These are phyloP conservation scores for Xiphophorus birchmanni DNA, from an alignment of 2,797 vertebrate genomes.

Conservation along the genomic window DNA sequence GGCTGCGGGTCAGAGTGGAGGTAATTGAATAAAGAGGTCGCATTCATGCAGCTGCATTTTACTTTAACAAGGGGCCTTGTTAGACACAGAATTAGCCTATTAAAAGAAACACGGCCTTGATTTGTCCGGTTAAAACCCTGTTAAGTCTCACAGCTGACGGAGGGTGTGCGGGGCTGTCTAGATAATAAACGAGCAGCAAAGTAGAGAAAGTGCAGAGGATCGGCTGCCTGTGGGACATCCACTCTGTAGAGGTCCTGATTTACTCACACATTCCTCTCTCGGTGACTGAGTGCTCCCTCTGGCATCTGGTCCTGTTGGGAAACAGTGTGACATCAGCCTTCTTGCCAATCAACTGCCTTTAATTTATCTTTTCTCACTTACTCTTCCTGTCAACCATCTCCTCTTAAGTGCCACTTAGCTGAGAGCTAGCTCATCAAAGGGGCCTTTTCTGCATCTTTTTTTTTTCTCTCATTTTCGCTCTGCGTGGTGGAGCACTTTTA, in stretches of 20 bases:
- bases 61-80: slow-evolving; percentile 62
- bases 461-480: slow-evolving; percentile 68
- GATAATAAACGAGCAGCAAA: slow-evolving; percentile 69
- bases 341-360: slow-evolving; percentile 78
- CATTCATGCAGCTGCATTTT: slow-evolving; percentile 48
- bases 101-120: slow-evolving; percentile 63
- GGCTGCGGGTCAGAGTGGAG: slow-evolving; percentile 42
- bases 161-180: slow-evolving; percentile 53
- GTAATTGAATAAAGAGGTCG: slow-evolving; percentile 65
- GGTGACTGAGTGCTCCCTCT: slow-evolving; percentile 72
- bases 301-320: slow-evolving; percentile 81
- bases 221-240: slow-evolving; percentile 71
- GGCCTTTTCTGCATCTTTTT: slow-evolving; percentile 53
- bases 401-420: slow-evolving; percentile 79
- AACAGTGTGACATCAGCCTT: slow-evolving; percentile 76
- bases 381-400: slow-evolving; percentile 62
- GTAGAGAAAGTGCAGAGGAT: slow-evolving; percentile 52
- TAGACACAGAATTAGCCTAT: slow-evolving; percentile 69
- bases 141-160: slow-evolving; percentile 66
- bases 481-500: slow-evolving; percentile 63
- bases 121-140: slow-evolving; percentile 66
- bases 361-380: slow-evolving; percentile 69
- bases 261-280: slow-evolving; percentile 79
- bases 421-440: slow-evolving; percentile 72
- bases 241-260: slow-evolving; percentile 76